Conservation (phyloP, 2,797 vertebrate species). For the Microchirus variegatus region DNA sequence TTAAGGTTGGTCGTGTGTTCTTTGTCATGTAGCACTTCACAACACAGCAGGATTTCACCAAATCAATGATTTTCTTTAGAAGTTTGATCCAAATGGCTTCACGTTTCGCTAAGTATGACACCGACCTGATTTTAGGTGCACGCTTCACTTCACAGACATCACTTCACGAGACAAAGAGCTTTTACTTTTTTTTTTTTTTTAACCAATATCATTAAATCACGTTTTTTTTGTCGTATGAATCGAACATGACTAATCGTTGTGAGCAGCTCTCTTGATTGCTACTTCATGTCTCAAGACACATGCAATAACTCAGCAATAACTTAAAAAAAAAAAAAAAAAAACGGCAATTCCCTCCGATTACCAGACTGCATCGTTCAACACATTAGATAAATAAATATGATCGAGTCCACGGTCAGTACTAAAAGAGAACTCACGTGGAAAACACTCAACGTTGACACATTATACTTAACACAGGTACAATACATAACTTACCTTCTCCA, state of each 20-base stretch:
- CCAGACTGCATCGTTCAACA: conserved; percentile 22
- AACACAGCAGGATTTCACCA: conserved; percentile 71
- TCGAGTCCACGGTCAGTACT: conserved; percentile 16
- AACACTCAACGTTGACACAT: conserved; percentile 51
- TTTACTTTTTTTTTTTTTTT: conserved; percentile 18
- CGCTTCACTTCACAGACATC: conserved; percentile 61
- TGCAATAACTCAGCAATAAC: conserved; percentile 50
- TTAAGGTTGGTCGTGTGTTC: conserved; percentile 57
- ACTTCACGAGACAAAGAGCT: conserved; percentile 64
- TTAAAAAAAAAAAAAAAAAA: conserved; percentile 14
- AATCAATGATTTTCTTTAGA: conserved; percentile 49
- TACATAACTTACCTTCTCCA: conserved; percentile 30
- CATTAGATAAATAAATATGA: conserved; percentile 42
- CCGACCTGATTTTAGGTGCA: conserved; percentile 49
- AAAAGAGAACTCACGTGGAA: conserved; percentile 32
- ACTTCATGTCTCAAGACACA: conserved; percentile 60
- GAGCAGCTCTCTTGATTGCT: conserved; percentile 41
- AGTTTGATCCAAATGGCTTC: conserved; percentile 40
- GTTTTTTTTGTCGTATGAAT: conserved; percentile 6
- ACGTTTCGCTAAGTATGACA: conserved; percentile 35
- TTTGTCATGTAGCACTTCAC: conserved; percentile 68
- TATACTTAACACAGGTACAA: conserved; percentile 42
- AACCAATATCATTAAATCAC: conserved; percentile 2
- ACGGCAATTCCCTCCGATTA: conserved; percentile 8
- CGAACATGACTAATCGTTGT: not conserved